phyloP scores from a whole-genome alignment of 2,888 invertebrate genomes.

The Ormyrus pomaceus region DNA sequence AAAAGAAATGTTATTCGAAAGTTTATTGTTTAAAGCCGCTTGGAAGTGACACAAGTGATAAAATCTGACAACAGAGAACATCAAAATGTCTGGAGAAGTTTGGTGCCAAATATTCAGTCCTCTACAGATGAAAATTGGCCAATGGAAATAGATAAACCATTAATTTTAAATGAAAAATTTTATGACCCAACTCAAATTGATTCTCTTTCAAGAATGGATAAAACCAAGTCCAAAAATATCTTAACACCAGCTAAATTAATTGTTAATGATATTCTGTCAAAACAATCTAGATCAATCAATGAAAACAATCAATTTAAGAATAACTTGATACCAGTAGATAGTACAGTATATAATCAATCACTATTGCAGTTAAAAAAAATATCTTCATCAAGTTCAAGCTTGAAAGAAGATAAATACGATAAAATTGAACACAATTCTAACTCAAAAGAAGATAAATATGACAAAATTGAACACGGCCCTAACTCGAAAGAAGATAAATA shows the following conservation, averaged over 20 bases:
- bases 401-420: too few species aligned
- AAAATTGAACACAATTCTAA: too few species aligned
- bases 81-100: conserved; percentile 55
- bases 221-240: conserved; percentile 19
- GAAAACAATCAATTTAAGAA: background rate
- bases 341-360: background rate
- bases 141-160: background rate
- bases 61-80: conserved; percentile 45
- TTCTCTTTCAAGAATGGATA: background rate
- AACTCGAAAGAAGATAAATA: background rate
- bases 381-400: background rate
- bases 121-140: background rate
- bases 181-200: conserved; percentile 13
- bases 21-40: conserved; percentile 34
- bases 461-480: too few species aligned
- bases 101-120: conserved; percentile 42
- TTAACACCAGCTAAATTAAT: conserved; percentile 42
- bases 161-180: background rate
- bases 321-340: background rate
- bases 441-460: too few species aligned
- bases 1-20: background rate
- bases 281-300: background rate
- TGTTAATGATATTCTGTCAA: conserved; percentile 3
- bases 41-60: conserved; percentile 43
- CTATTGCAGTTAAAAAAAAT: conserved; percentile 11